These are phyloP conservation scores for Pangasius larnaudii DNA, from an alignment of 2,797 vertebrate genomes.

Conservation along the genomic window DNA sequence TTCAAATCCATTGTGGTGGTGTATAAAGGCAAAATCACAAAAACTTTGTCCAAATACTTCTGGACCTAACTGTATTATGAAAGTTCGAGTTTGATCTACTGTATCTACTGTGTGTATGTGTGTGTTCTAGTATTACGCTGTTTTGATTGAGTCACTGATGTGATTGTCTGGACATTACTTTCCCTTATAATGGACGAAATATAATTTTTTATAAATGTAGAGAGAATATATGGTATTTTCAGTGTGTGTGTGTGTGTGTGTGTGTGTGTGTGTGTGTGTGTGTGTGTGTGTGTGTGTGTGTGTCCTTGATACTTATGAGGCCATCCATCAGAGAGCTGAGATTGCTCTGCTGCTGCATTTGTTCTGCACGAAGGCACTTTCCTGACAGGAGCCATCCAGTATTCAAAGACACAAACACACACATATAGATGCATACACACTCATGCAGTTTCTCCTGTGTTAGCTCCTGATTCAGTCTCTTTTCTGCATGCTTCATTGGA, in stretches of 20 bases:
- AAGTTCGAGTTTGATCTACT: too few species aligned
- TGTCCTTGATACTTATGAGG: conserved; percentile 50
- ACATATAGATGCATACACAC: conserved; percentile 25
- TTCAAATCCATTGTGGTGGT: too few species aligned
- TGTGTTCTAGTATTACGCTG: neutral
- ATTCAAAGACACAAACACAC: conserved; percentile 39
- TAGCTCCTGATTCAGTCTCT: conserved; percentile 55
- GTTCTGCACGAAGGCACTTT: conserved; percentile 50
- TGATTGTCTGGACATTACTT: neutral
- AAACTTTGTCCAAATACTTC: too few species aligned
- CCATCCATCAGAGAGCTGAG: conserved; percentile 50
- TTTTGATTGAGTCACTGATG: conserved; percentile 1
- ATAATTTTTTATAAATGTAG: neutral
- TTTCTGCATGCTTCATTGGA: conserved; percentile 50
- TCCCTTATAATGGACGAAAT: neutral
- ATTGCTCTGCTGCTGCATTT: conserved; percentile 50
- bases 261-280: conserved; percentile 1
- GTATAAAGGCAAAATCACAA: too few species aligned
- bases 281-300: conserved; percentile 44
- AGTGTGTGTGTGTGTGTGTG: conserved; percentile 42
- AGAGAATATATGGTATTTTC: neutral
- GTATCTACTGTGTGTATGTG: conserved; percentile 9
- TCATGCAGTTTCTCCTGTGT: conserved; percentile 20
- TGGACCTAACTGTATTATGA: neutral
- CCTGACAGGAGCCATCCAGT: conserved; percentile 40